Evolutionary conservation across 2,888 invertebrate species (phyloP), one percentile per base, ranked within the genome.

Genomic region (Euphydryas editha): DNA sequence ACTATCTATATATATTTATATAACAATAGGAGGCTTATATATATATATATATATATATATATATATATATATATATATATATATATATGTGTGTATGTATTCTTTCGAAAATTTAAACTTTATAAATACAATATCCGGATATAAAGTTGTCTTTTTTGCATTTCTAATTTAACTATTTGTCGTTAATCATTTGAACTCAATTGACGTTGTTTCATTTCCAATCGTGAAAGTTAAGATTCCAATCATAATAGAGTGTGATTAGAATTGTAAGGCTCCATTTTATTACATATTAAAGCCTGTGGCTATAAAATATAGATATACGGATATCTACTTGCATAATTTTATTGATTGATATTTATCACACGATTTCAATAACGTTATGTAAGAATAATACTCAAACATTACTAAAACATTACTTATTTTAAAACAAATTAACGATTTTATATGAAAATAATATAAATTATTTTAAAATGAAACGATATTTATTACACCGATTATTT

Each of bases 141-240:
- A n/a, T n/a, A n/a, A n/a, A n/a, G n/a, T n/a, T n/a, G n/a, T n/a
- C n/a, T n/a, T 39, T 39, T 39, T 8, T 11, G 11, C 0, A 39
- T 13, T 39, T 10, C 1, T 39, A 39, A 36, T 36, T 36, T 4
- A 36, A 10, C 1, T 39, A 39, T 39, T 39, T 39, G 2, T 4
- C 15, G 11, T 10, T 15, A 39, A 13, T 39, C 13, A 39, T 39
- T 39, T 0, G 39, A 15, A 39, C 30, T 30, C 30, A 17, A 18
- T 46, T 13, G 47, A 20, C n/a, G 0, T 11, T 51, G 15, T 51
- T 51, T 49, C 21, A 24, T 51, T 51, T 24, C 21, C 18, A 24
- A 59, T 59, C 36, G 63, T 59, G 63, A 64, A 59, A 64, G 63
- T 59, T n/a, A 51, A 63, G 18, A 47, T 17, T 17, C 47, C 56